Percentiles rank a stretch among this genome's conserved stretches.
phyloP scores from a whole-genome alignment of 2,888 invertebrate genomes.

The Seladonia tumulorum region DNA sequence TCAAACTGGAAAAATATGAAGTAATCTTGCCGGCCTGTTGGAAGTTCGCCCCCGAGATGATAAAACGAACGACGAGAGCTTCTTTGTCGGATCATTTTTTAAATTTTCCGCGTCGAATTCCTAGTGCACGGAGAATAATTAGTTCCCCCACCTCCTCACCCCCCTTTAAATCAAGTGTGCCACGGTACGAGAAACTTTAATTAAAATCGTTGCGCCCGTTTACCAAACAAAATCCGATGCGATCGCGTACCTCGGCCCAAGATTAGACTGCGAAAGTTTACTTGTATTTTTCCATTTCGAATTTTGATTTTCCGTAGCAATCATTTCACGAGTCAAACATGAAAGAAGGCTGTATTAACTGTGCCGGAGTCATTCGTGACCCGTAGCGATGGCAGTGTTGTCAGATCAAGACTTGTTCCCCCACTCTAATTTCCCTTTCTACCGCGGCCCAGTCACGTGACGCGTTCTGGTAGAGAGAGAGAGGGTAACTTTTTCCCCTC shows the following conservation, averaged over 20 bases:
- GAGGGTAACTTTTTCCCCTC: too few species aligned
- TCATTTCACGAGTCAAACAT: not conserved
- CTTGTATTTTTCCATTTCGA: not conserved
- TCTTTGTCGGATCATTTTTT: slow-evolving; percentile 19
- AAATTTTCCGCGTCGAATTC: slow-evolving; percentile 21
- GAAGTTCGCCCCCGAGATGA: slow-evolving; percentile 11
- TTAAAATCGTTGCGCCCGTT: slow-evolving; percentile 7
- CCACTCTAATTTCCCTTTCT: too few species aligned
- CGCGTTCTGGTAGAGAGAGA: too few species aligned
- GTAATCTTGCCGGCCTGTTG: slow-evolving; percentile 20
- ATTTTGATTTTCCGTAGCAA: not conserved
- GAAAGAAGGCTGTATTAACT: too few species aligned
- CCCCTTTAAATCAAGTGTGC: slow-evolving; percentile 3
- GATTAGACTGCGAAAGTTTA: not conserved
- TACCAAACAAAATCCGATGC: not conserved
- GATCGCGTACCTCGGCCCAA: not conserved
- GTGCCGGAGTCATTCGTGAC: too few species aligned
- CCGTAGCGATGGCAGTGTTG: too few species aligned
- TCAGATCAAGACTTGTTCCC: too few species aligned
- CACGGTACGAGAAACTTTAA: slow-evolving; percentile 1
- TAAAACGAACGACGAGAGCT: slow-evolving; percentile 11
- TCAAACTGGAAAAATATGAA: slow-evolving; percentile 18
- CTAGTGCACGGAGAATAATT: slow-evolving; percentile 16
- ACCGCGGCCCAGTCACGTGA: too few species aligned
- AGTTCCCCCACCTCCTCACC: too few species aligned